These are phyloP conservation scores for Caretta caretta DNA, from an alignment of 2,113 vertebrate genomes.

Conservation along the genomic window DNA sequence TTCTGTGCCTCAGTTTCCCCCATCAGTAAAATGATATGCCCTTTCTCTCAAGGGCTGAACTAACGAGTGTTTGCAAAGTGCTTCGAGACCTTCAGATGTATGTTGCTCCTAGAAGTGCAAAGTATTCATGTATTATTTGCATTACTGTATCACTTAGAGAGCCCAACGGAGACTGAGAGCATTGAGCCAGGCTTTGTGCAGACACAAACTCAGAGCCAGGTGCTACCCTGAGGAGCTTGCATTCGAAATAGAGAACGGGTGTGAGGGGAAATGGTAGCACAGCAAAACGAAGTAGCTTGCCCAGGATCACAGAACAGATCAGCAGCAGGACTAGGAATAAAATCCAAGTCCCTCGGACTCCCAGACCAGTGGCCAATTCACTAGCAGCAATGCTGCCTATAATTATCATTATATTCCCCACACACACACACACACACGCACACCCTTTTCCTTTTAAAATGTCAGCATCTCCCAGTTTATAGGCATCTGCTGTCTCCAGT, in stretches of 20 bases:
- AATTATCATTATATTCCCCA: not conserved
- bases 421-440: too few relatives aligned
- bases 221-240: not conserved
- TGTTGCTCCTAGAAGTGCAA: conserved; percentile 10
- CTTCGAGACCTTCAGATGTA: not conserved
- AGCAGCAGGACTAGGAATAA: not conserved
- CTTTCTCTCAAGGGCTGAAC: not conserved
- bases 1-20: not conserved
- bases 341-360: not conserved
- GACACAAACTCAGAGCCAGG: rapidly evolving
- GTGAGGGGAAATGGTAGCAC: not conserved
- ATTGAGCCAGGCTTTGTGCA: rapidly evolving
- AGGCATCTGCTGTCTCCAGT: not conserved
- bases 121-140: not conserved
- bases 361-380: not conserved
- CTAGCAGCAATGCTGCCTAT: not conserved
- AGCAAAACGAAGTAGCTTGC: not conserved
- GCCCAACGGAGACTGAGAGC: not conserved
- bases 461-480: not conserved
- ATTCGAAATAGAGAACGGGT: too few relatives aligned
- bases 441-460: rapidly evolving
- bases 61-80: conserved; percentile 17
- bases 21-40: not conserved
- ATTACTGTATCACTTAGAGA: not conserved
- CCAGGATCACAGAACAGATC: conserved; percentile 37